Evolutionary conservation across 2,113 vertebrate genomes (phyloP), one percentile per base, ranked within the genome.

Genomic region (Syrrhaptes paradoxus): DNA sequence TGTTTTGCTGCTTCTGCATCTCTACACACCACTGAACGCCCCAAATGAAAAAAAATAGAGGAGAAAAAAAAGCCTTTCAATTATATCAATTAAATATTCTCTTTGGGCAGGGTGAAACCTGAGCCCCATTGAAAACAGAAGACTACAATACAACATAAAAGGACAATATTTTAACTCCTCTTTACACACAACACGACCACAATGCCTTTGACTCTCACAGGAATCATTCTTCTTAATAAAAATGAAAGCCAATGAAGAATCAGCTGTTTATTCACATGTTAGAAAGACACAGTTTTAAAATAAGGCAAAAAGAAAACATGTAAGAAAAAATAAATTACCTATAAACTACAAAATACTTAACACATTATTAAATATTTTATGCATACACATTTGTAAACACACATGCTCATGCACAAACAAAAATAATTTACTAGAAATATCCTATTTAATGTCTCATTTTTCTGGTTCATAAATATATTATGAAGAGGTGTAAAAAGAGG

Each of bases 1-100:
- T 95, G 32, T 87, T 97, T 93, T 91, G 94, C 96, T 94, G 78
- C 96, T 89, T 97, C 95, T 81, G 93, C 92, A 96, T 90, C 97
- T 97, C 95, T 76, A 82, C 89, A 90, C 87, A 90, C 73, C 89
- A 89, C 63, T 91, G 95, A 98, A 97, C 93, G 92, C 79, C 95
- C 97, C 74, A 76, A 93, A 95, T 36, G n/a, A 95, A 88, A 89
- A 68, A 89, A 29, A 93, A 43, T 0, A 32, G 16, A 11, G n/a
- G 11, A 12, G 17, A 7, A 1, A 7, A 46, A 82, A 78, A 65
- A 45, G 34, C 22, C 66, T 96, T 84, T 91, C 95, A 92, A 36
- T 95, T 10, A 88, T 96, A 97, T 96, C 96, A 97, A 97, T 98
- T 97, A 97, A 97, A 94, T 93, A 92, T 66, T 90, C 91, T 97